Percentiles rank a stretch among this genome's conserved stretches.
Conservation (phyloP, 2,113 vertebrate species). For the Gallinago jamesoni region DNA sequence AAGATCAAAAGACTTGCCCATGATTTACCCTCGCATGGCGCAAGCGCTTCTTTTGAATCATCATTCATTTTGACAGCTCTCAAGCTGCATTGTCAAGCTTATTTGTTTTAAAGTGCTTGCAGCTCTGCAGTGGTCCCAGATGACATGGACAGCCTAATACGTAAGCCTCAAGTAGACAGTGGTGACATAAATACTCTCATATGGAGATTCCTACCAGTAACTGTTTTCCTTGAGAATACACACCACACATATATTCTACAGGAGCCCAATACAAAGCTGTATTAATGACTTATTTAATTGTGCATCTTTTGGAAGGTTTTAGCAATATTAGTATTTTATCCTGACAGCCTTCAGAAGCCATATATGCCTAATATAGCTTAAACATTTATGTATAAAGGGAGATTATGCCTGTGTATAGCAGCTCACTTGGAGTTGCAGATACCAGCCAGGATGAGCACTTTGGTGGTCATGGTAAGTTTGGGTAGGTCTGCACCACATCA, state of each 20-base stretch:
- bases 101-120: neutral
- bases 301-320: neutral
- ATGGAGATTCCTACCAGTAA: neutral
- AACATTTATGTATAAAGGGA: neutral
- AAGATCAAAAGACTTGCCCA: neutral
- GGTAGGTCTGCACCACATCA: neutral
- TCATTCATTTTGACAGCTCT: neutral
- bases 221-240: neutral
- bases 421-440: neutral
- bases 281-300: neutral
- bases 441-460: neutral
- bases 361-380: neutral
- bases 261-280: neutral
- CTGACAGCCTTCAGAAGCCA: neutral
- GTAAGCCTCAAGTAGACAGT: neutral
- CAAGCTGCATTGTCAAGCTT: neutral
- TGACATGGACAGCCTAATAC: neutral
- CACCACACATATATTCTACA: no score
- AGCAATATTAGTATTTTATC: neutral
- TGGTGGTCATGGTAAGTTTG: rapidly evolving
- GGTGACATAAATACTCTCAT: neutral
- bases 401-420: neutral
- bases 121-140: neutral
- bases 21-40: neutral
- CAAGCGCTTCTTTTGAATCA: neutral